Conservation (phyloP, 2,113 vertebrate species). For the Oxygymnocypris stewartii region DNA sequence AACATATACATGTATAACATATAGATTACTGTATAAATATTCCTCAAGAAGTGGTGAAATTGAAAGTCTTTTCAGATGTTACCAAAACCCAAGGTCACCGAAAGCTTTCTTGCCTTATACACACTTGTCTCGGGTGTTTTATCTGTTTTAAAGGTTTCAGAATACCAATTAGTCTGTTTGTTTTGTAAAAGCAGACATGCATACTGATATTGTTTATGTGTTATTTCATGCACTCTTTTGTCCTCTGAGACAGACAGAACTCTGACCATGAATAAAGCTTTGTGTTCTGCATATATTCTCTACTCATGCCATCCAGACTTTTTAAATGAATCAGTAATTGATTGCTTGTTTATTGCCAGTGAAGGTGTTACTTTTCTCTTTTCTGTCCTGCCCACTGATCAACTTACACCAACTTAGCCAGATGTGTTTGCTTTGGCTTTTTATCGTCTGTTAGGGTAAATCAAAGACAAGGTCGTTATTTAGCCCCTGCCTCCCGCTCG, state of each 20-base stretch:
- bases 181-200: not conserved
- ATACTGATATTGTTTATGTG: slow-evolving; percentile 9
- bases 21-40: not conserved
- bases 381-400: slow-evolving; percentile 41
- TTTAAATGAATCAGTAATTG: slow-evolving; percentile 19
- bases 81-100: not conserved
- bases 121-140: not conserved
- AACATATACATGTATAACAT: not conserved
- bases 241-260: not conserved
- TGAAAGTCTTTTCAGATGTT: slow-evolving; percentile 11
- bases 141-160: not conserved
- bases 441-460: slow-evolving; percentile 53
- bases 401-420: slow-evolving; percentile 49
- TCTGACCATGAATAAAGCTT: slow-evolving; percentile 1
- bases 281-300: not conserved
- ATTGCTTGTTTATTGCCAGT: slow-evolving; percentile 31
- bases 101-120: not conserved
- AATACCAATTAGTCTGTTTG: slow-evolving; percentile 4
- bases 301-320: not conserved
- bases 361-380: slow-evolving; percentile 41
- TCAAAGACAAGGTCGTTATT: slow-evolving; percentile 53
- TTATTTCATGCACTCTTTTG: slow-evolving; percentile 24
- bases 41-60: not conserved
- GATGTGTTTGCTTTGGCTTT: slow-evolving; percentile 56
- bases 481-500: not conserved